Conservation (phyloP, 2,113 vertebrate genomes). For the Capreolus pygargus region DNA sequence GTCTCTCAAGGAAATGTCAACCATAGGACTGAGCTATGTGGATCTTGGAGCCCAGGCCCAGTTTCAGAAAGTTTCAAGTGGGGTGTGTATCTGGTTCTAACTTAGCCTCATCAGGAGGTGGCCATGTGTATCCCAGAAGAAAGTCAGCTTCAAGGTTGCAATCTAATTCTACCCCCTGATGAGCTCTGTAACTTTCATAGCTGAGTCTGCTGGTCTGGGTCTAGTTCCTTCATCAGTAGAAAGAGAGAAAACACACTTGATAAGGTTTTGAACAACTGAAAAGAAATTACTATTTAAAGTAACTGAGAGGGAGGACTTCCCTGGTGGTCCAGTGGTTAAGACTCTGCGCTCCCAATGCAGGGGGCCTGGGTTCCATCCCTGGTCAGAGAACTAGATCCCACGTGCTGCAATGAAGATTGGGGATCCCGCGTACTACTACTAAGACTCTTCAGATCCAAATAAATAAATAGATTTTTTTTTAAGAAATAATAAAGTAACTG, state of each 20-base stretch:
- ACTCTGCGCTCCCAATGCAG: neutral
- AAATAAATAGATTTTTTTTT: neutral
- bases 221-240: neutral
- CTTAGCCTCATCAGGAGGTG: neutral
- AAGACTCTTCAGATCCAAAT: neutral
- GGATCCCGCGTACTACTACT: rapidly evolving
- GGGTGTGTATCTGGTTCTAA: neutral
- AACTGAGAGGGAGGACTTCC: neutral
- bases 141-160: neutral
- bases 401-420: neutral
- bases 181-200: neutral
- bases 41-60: neutral
- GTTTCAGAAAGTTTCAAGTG: neutral
- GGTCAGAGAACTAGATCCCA: neutral
- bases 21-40: neutral
- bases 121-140: neutral
- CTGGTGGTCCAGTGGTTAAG: neutral
- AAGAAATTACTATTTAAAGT: neutral
- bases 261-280: neutral
- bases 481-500: neutral
- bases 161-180: neutral
- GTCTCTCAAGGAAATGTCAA: neutral
- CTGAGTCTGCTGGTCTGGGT: neutral
- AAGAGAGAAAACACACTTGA: neutral
- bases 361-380: neutral